A percentile compares a stretch with the other conserved stretches of the same genome.
These are phyloP conservation scores for Patiria pectinifera DNA, from an alignment of 53 echinoderm and acorn worm genomes.

Conservation along the genomic window DNA sequence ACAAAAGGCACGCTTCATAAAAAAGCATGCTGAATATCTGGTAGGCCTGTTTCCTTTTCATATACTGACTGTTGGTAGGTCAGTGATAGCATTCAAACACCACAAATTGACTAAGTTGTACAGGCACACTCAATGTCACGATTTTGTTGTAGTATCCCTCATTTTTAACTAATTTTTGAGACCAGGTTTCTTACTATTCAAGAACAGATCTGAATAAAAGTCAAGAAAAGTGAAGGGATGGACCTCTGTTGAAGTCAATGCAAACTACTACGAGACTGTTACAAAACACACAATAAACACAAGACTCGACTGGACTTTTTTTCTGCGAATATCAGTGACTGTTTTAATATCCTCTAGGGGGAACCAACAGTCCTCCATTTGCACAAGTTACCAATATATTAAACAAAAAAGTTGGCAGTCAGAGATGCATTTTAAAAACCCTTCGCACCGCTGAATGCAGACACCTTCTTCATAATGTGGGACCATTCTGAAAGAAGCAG, in stretches of 20 bases:
- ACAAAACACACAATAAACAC: conserved; percentile 17
- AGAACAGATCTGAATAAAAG: too few species aligned
- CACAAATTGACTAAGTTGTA: too few species aligned
- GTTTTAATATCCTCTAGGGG: conserved; percentile 65
- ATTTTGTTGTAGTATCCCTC: too few species aligned
- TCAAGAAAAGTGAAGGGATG: not conserved
- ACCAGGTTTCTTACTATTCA: too few species aligned
- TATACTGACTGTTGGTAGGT: not conserved
- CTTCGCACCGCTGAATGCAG: conserved; percentile 66
- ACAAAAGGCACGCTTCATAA: too few species aligned
- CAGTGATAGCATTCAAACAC: not conserved
- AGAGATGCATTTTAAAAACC: conserved; percentile 68
- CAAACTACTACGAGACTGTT: not conserved
- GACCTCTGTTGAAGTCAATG: not conserved
- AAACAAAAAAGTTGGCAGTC: conserved; percentile 64
- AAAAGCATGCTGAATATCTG: too few species aligned
- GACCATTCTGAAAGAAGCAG: conserved; percentile 19
- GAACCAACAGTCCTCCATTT: conserved; percentile 71
- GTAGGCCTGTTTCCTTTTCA: not conserved
- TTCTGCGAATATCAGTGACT: conserved; percentile 78
- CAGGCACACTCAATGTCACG: too few species aligned
- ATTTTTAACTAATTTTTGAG: too few species aligned
- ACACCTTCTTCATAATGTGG: conserved; percentile 1
- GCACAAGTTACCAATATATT: conserved; percentile 65
- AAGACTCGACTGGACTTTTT: not conserved